A percentile compares a stretch with the other conserved stretches of the same genome.
phyloP scores from a whole-genome alignment of 2,888 invertebrate genomes.

The Drosophila heteroneura region DNA sequence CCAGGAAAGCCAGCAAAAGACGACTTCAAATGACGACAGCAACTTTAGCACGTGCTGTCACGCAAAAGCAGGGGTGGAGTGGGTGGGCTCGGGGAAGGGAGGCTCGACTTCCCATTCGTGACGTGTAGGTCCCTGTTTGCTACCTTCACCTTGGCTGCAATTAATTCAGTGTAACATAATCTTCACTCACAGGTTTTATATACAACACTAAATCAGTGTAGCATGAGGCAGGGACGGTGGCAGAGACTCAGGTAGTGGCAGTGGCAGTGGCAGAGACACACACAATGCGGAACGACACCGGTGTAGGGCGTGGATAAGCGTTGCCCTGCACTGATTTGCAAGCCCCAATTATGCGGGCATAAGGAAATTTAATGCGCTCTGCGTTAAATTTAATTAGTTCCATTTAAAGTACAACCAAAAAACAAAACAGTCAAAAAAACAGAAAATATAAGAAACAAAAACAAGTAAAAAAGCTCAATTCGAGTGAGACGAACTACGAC shows the following conservation, averaged over 20 bases:
- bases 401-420: conserved; percentile 63
- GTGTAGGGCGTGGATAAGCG: conserved; percentile 47
- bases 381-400: conserved; percentile 75
- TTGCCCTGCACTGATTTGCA: conserved; percentile 41
- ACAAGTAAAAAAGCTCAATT: neutral
- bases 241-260: neutral
- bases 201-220: conserved; percentile 77
- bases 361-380: conserved; percentile 68
- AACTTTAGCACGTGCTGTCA: conserved; percentile 77
- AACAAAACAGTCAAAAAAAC: conserved; percentile 35
- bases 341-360: conserved; percentile 62
- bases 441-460: conserved; percentile 20
- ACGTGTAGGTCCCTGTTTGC: conserved; percentile 28
- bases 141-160: conserved; percentile 80
- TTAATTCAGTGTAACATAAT: conserved; percentile 82
- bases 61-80: conserved; percentile 9
- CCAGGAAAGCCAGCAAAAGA: conserved; percentile 40
- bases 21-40: conserved; percentile 26
- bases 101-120: conserved; percentile 21
- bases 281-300: conserved; percentile 13
- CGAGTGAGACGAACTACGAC: neutral
- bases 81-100: neutral
- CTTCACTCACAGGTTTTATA: conserved; percentile 81
- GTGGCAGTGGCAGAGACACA: neutral
- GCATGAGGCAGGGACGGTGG: conserved; percentile 28